Evolutionary conservation across 2,797 vertebrate species (phyloP), one percentile per base, ranked within the genome.

Genomic region (Simalia tracyae): DNA sequence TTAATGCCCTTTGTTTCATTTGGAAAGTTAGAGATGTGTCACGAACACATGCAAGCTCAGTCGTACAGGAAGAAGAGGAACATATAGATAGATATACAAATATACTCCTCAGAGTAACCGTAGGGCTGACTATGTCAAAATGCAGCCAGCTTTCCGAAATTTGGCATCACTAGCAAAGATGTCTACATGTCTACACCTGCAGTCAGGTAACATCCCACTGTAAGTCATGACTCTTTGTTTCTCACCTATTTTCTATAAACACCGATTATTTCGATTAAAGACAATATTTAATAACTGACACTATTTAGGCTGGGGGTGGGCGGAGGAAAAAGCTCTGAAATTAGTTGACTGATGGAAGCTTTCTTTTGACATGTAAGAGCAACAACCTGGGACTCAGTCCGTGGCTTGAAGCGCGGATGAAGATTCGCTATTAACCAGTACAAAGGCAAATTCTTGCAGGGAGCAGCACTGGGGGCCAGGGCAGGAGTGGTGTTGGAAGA

Each of bases 311-410:
- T 14, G 0, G 42, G 14, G 54, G n/a, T 0, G 0, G 6, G 36
- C 5, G 50, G 1, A 42, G 31, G 42, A 0, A 54, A 22, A n/a
- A 56, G 3, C 22, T 1, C 19, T 5, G 5, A 14, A 10, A 0
- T 5, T 60, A 0, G 26, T 28, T 68, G 8, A n/a, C 9, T 26
- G 7, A 28, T 50, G 76, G 3, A 17, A n/a, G 66, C 22, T 1
- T 31, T 19, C 26, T 7, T 63, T 8, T 19, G 57, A 1, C 28
- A 15, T 3, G 1, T 8, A 46, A 42, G 11, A 5, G 68, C 10
- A 31, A 63, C 3, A 11, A 57, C 22, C 12, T 42, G 46, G 50
- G 84, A 54, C 26, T n/a, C 4, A 4, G 31, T 54, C 22, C 31
- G 31, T 56, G 56, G 68, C 31, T 14, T 68, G 63, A 31, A 42